phyloP scores from a whole-genome alignment of 2,113 vertebrate species.

The Clarias magur region DNA sequence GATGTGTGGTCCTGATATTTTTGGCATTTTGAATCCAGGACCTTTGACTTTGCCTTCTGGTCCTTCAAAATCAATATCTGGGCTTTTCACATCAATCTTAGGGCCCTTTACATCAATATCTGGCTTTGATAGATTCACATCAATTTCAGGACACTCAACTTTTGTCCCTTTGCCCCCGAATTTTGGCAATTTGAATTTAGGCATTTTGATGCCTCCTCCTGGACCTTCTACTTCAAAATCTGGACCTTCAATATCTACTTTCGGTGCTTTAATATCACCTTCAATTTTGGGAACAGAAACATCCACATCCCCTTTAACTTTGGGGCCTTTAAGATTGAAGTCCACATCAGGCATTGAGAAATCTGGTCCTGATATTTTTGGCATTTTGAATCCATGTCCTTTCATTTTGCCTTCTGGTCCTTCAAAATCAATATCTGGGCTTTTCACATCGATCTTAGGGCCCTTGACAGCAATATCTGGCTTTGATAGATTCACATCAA shows the following conservation, averaged over 20 bases:
- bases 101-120: neutral
- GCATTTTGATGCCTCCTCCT: slow-evolving; percentile 29
- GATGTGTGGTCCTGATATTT: slow-evolving; percentile 8
- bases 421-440: slow-evolving; percentile 45
- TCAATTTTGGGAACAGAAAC: slow-evolving; percentile 26
- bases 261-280: slow-evolving; percentile 27
- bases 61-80: slow-evolving; percentile 9
- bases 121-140: neutral
- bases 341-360: slow-evolving; percentile 65
- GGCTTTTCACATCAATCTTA: neutral
- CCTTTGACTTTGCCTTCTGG: slow-evolving; percentile 33
- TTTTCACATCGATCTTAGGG: slow-evolving; percentile 36
- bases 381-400: slow-evolving; percentile 59
- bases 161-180: neutral
- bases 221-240: slow-evolving; percentile 32
- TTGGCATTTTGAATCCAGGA: slow-evolving; percentile 55
- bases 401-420: slow-evolving; percentile 57
- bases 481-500: slow-evolving; percentile 24
- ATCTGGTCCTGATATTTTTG: slow-evolving; percentile 62
- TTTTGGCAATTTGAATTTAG: slow-evolving; percentile 26
- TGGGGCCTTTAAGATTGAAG: slow-evolving; percentile 59
- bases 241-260: slow-evolving; percentile 19
- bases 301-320: slow-evolving; percentile 25
- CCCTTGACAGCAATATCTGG: slow-evolving; percentile 5
- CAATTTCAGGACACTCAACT: slow-evolving; percentile 10